Evolutionary conservation across 2,113 vertebrate species (phyloP), one percentile per base, ranked within the genome.

Genomic region (Triplophysa rosa): DNA sequence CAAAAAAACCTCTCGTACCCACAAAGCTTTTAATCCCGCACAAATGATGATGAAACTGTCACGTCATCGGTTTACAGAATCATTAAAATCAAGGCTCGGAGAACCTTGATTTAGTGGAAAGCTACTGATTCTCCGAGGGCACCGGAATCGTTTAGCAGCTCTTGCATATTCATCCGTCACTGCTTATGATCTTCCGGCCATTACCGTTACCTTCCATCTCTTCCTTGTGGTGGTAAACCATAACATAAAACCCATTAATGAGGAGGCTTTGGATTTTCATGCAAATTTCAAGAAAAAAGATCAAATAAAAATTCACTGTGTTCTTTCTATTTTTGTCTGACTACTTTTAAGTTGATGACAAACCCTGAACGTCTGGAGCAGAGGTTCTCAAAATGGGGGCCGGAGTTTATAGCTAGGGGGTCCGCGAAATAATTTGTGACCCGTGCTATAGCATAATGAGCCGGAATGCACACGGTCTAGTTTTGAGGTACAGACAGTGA

Each of bases 201-300:
- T 85, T 84, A 80, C 85, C 82, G 77, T 80, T 37, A 56, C 52
- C 80, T 68, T 81, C 66, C 77, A 81, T 86, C 70, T 54, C 63
- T 68, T 74, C 40, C 82, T 82, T 71, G 72, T 85, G 81, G 80
- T 58, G 77, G 64, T 72, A 66, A 66, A 79, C 76, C 40, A 78
- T 42, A 67, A 74, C 21, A 85, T 78, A 61, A 78, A 84, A 82
- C 42, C 80, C 76, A 82, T 84, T 88, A 90, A 87, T 68, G 79
- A 77, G 80, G 73, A 85, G 67, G 70, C 21, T 81, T 82, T 42
- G 29, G 59, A 67, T 17, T 17, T 52, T 64, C 24, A 17, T 24
- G 33, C 23, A 24, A 64, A 59, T 67, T 78, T 65, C 52, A 59
- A 83, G 63, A 66, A 76, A 52, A 54, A 74, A 65, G 75, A 66